Evolutionary conservation across 2,797 vertebrate species (phyloP), one percentile per base, ranked within the genome.

Genomic region (Bradypodion pumilum): DNA sequence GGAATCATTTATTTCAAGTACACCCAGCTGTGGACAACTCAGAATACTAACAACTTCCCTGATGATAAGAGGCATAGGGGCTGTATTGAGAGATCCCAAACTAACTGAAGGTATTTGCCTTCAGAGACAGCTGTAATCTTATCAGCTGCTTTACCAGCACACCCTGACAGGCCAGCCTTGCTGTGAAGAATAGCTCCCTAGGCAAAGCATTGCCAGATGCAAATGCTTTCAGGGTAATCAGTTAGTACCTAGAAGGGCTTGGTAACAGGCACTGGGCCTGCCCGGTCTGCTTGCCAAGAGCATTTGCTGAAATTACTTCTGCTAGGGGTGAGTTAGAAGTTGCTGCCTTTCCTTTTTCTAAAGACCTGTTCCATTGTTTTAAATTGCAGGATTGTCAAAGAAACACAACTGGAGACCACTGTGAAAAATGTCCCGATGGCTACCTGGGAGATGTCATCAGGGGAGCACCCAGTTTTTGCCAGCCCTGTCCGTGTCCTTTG

Each of bases 361-460:
- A n/a, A 15, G 1, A 3, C 44, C 23, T 62, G 44, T 5, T 65
- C 15, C 29, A 1, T 37, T 90, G 74, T 81, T 85, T 52, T 81
- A 84, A 78, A 9, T 84, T 89, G 72, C 88, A 99, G 98, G 95
- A 96, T 82, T 99, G 98, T 92, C 97, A 94, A 91, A 92, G 96
- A 86, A 97, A 98, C 93, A 99, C 98, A 1, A 95, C 96, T 44
- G 98, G 98, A 3, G 93, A 97, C 81, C 97, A 97, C 94, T 99
- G 98, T 79, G 98, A 99, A 90, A 95, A 93, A 75, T 99, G 98
- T 91, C 95, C 95, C 0, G 96, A 97, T 0, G 97, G 97, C 59
- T 98, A 96, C 85, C 90, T 97, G 1, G 89, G 96, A 9, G 94
- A 95, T 0, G 80, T 90, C 62, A 78, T 91, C 91, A 74, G 89